Conservation (phyloP, 2,888 invertebrate species). For the Cryptus viduatorius region DNA sequence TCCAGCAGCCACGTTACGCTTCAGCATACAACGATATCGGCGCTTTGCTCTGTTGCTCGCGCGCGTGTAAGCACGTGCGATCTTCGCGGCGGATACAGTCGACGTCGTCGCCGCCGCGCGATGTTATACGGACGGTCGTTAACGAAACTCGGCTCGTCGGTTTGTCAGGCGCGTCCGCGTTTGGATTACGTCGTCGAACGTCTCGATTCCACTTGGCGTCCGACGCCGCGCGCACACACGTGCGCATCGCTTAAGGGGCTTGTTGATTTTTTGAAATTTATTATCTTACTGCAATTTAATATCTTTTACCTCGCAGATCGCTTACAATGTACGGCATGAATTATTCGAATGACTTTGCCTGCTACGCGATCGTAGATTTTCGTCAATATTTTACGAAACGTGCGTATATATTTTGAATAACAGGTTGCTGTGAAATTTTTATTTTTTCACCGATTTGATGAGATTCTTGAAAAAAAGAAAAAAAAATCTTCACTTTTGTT, state of each 20-base stretch:
- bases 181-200: conserved; percentile 75
- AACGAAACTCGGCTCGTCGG: conserved; percentile 76
- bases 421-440: not conserved
- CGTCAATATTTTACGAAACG: not conserved
- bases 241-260: not conserved
- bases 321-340: too few relatives aligned
- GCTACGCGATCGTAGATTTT: too few relatives aligned
- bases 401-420: not conserved
- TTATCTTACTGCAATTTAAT: not conserved
- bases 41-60: conserved; percentile 16
- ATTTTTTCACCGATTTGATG: not conserved
- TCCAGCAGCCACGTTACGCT: conserved; percentile 52
- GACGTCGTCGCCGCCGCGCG: conserved; percentile 63
- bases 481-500: too few relatives aligned
- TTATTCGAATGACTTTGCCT: too few relatives aligned
- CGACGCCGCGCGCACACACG: conserved; percentile 1
- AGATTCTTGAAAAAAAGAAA: not conserved
- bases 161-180: conserved; percentile 74
- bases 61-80: conserved; percentile 50
- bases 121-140: conserved; percentile 71
- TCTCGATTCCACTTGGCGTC: conserved; percentile 50
- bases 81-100: conserved; percentile 73
- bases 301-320: not conserved
- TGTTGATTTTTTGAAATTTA: not conserved
- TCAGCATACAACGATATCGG: conserved; percentile 11